Percentiles rank a stretch among this genome's conserved stretches.
These are phyloP conservation scores for Cranoglanis bouderius DNA, from an alignment of 2,113 vertebrate species.

Conservation along the genomic window DNA sequence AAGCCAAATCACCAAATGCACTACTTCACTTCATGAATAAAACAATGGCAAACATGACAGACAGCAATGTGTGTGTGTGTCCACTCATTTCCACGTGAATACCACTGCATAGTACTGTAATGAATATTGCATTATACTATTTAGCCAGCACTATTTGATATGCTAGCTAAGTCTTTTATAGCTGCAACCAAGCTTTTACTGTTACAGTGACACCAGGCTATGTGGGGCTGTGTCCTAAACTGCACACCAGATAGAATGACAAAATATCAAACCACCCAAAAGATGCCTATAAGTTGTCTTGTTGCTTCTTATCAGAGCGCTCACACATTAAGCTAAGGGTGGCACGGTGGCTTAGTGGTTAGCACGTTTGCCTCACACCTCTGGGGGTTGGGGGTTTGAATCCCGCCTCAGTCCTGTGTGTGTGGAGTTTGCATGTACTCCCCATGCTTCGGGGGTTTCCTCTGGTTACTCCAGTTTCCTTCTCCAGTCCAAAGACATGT, in stretches of 20 bases:
- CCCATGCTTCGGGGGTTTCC: too few relatives aligned
- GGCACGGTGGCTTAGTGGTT: too few relatives aligned
- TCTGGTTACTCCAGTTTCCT: too few relatives aligned
- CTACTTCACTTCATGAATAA: conserved; percentile 16
- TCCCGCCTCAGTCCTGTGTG: too few relatives aligned
- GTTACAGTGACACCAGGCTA: background rate
- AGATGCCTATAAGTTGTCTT: background rate
- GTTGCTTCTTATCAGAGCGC: background rate
- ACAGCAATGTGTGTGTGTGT: background rate
- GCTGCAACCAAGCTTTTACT: background rate
- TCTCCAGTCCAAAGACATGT: too few relatives aligned
- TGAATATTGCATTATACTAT: background rate
- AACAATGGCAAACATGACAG: conserved; percentile 21
- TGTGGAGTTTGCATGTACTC: too few relatives aligned
- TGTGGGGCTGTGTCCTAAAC: background rate
- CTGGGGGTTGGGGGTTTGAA: too few relatives aligned
- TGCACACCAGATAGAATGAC: background rate
- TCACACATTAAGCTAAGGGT: background rate
- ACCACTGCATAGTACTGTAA: background rate
- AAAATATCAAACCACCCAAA: background rate
- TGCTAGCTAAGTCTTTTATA: background rate
- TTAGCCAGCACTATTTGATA: background rate
- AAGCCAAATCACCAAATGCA: conserved; percentile 4
- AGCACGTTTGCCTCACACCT: too few relatives aligned
- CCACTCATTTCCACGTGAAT: background rate